These are phyloP conservation scores for Lerista edwardsae DNA, from an alignment of 2,797 vertebrate genomes.

Conservation along the genomic window DNA sequence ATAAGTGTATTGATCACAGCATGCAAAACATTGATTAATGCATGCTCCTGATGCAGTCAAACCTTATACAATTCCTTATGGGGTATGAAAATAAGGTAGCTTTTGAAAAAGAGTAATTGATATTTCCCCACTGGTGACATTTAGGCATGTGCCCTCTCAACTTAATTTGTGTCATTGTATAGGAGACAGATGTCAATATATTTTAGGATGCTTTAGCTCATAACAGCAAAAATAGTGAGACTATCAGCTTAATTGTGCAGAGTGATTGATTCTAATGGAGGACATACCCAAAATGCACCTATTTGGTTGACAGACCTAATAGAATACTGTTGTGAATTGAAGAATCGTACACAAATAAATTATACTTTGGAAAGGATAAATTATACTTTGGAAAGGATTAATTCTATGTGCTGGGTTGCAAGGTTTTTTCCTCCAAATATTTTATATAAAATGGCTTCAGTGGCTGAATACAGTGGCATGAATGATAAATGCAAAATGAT, in stretches of 20 bases:
- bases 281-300: conserved; percentile 82
- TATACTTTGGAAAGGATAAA: conserved; percentile 54
- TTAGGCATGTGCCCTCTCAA: conserved; percentile 80
- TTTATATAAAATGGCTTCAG: conserved; percentile 45
- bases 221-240: conserved; percentile 88
- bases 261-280: conserved; percentile 93
- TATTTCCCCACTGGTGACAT: conserved; percentile 78
- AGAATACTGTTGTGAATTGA: conserved; percentile 76
- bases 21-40: conserved; percentile 87
- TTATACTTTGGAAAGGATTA: conserved; percentile 54
- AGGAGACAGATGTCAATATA: conserved; percentile 89
- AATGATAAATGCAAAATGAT: not conserved
- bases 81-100: conserved; percentile 80
- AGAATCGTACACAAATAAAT: conserved; percentile 56
- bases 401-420: not conserved
- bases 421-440: conserved; percentile 14
- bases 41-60: conserved; percentile 90
- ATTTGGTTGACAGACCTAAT: conserved; percentile 74
- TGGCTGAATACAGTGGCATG: conserved; percentile 6
- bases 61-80: conserved; percentile 84
- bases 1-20: conserved; percentile 80
- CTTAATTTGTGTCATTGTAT: conserved; percentile 74
- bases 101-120: conserved; percentile 73
- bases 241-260: conserved; percentile 90
- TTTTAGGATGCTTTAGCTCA: conserved; percentile 86